phyloP scores from a whole-genome alignment of 2,797 vertebrate species.

The Mustela erminea region DNA sequence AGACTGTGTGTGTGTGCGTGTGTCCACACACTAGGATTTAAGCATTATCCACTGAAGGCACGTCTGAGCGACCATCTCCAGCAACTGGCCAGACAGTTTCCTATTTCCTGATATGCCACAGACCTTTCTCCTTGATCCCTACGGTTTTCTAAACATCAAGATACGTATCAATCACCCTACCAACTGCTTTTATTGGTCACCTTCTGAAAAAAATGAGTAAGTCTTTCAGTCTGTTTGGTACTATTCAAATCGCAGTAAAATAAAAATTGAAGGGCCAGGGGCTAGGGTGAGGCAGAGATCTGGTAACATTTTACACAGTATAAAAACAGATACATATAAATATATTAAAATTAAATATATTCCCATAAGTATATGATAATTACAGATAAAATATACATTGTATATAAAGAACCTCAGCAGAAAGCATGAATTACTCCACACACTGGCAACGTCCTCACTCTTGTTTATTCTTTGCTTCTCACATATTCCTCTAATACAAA shows the following conservation, averaged over 20 bases:
- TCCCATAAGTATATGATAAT: not conserved
- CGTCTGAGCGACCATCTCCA: not conserved
- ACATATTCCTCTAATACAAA: not conserved
- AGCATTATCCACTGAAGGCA: not conserved
- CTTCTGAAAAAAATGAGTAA: not conserved
- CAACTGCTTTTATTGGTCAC: not conserved
- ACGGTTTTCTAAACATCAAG: not conserved
- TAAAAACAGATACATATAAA: not conserved
- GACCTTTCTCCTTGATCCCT: conserved; percentile 13
- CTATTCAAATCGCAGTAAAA: conserved; percentile 7
- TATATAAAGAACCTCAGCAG: not conserved
- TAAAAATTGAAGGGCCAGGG: not conserved
- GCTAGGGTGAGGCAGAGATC: not conserved
- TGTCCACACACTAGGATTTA: not conserved
- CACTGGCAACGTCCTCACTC: not conserved
- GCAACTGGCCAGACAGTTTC: not conserved
- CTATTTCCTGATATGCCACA: not conserved
- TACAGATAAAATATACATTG: not conserved
- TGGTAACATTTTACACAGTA: not conserved
- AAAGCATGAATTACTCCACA: not conserved
- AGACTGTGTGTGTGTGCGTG: accelerated
- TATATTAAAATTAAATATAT: not conserved
- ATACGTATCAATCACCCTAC: not conserved
- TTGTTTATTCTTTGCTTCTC: not conserved
- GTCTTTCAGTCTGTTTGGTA: not conserved